Evolutionary conservation across 2,797 vertebrate species (phyloP).

Genomic region (Typhlichthys eigenmanni): DNA sequence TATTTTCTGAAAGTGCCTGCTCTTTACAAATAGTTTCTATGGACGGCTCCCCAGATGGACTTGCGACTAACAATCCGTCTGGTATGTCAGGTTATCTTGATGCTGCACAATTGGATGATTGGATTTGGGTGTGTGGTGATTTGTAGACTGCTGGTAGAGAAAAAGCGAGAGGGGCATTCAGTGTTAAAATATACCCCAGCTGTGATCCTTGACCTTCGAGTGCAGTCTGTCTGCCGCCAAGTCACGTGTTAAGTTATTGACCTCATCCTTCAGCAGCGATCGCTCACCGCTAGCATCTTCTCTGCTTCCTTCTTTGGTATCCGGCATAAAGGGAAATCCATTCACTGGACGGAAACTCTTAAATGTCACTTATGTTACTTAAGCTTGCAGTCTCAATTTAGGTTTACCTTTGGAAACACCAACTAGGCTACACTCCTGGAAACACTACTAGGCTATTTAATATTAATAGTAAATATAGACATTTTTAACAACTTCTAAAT

Average conservation of each 20-base stretch:
- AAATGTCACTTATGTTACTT: slow-evolving; percentile 5
- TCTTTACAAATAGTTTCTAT: too few species aligned
- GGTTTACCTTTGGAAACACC: not conserved
- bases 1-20: too few species aligned
- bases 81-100: too few species aligned
- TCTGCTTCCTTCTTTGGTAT: not conserved
- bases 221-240: slow-evolving; percentile 41
- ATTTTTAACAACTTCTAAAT: too few species aligned
- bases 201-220: slow-evolving; percentile 33
- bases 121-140: slow-evolving; percentile 43
- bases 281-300: slow-evolving; percentile 2
- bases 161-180: slow-evolving; percentile 37
- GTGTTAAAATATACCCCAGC: slow-evolving; percentile 59
- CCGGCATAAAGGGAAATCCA: slow-evolving; percentile 18
- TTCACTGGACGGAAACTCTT: slow-evolving; percentile 9
- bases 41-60: too few species aligned
- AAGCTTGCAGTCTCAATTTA: too few species aligned
- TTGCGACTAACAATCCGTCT: too few species aligned
- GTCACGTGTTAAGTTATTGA: slow-evolving; percentile 43
- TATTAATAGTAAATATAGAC: not conserved
- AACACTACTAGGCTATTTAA: not conserved
- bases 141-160: slow-evolving; percentile 35
- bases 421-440: too few species aligned
- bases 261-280: slow-evolving; percentile 11
- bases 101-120: too few species aligned